Percentiles rank a stretch among this genome's conserved stretches.
Evolutionary conservation across 2,113 vertebrate genomes (phyloP).

Genomic region (Manacus vitellinus): DNA sequence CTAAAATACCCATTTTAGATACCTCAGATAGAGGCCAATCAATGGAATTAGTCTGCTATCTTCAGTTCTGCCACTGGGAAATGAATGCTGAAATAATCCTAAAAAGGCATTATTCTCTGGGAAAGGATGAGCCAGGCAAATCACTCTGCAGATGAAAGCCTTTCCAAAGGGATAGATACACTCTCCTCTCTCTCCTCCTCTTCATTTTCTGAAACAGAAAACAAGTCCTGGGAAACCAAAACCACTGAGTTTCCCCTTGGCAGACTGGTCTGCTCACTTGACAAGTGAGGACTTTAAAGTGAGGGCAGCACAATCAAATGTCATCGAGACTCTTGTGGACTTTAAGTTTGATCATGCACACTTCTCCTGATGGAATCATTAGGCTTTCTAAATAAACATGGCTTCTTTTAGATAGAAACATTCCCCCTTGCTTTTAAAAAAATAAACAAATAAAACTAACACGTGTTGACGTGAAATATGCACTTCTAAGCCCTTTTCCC

Average conservation of each 20-base stretch:
- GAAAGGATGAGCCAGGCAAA: neutral
- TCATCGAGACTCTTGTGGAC: neutral
- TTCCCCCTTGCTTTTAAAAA: neutral
- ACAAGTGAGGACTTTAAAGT: neutral
- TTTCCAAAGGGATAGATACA: neutral
- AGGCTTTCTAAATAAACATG: neutral
- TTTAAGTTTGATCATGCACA: neutral
- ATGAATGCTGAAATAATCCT: conserved; percentile 1
- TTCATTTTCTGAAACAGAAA: neutral
- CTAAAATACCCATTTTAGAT: neutral
- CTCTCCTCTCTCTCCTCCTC: neutral
- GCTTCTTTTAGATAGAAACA: neutral
- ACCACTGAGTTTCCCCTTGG: neutral
- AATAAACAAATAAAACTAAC: neutral
- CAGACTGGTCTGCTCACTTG: neutral
- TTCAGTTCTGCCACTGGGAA: neutral
- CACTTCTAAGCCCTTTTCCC: neutral
- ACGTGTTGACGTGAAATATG: neutral
- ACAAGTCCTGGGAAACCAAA: neutral
- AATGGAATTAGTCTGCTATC: neutral
- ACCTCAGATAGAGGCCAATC: neutral
- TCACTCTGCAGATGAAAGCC: neutral
- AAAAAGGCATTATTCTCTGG: neutral
- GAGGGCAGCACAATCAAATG: neutral
- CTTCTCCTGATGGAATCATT: neutral